Evolutionary conservation across 2,888 invertebrate species (phyloP), one percentile per base, ranked within the genome.

Genomic region (Lithosia quadra): DNA sequence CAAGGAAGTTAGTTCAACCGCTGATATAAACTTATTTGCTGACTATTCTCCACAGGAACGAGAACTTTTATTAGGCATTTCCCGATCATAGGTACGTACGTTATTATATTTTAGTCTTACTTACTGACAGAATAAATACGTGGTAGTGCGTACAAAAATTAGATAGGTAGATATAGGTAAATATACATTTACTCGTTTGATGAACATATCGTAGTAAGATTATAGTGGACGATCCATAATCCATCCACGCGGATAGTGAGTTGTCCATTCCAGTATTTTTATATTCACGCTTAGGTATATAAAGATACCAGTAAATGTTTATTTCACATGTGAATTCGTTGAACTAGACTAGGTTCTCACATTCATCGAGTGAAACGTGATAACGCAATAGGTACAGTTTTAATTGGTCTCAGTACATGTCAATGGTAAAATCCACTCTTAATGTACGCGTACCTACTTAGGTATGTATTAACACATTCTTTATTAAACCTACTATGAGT

Each of bases 21-120:
- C 78, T 60, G 90, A 86, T 57, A 91, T 93, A 57, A 92, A 92
- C 73, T 70, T 84, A 69, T 92, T 92, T 72, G 66, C 92, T 15
- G 92, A 92, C 77, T 81, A 85, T 34, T 77, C 79, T 15, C 72
- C 80, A 2, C 77, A 79, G 0, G 89, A 91, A 76, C 64, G 39
- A 28, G 8, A 2, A 13, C 10, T 53, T 5, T 60, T 69, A 9
- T 18, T 65, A 15, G 77, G 75, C 62, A 22, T 24, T 28, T 0
- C n/a, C 8, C 34, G 3, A 15, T 22, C 7, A 9, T 63, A 59
- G 28, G 67, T 67, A 28, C 11, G 55, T 61, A 24, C 56, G 2
- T 21, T 49, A 21, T 18, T 2, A 4, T 43, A 43, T 28, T 63
- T 33, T 7, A 49, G 0, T 22, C 10, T 9, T 28, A 28, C 28